Percentiles rank a stretch among this genome's conserved stretches.
phyloP scores from a whole-genome alignment of 2,888 invertebrate genomes.

The Drosophila parthenogenetica region DNA sequence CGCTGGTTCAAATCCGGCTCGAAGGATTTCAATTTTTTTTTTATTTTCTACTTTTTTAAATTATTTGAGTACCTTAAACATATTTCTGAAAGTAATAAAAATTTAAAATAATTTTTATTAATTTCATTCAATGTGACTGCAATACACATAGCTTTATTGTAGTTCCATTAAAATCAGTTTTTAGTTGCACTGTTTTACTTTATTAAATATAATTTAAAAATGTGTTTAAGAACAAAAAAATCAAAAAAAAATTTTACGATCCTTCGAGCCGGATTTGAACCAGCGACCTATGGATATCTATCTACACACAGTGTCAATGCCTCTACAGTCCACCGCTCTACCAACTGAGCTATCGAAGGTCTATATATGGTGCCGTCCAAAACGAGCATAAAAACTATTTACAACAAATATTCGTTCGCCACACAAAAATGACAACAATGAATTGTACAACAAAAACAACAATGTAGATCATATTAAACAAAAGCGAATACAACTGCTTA shows the following conservation, averaged over 20 bases:
- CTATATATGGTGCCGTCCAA: conserved; percentile 27
- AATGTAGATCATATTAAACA: conserved; percentile 28
- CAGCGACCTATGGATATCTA: conserved; percentile 79
- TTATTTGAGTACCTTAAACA: not conserved
- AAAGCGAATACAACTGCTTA: conserved; percentile 50
- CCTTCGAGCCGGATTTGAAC: conserved; percentile 80
- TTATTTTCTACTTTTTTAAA: conserved; percentile 4
- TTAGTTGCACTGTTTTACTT: not conserved
- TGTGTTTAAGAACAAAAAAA: not conserved
- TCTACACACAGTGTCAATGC: not conserved
- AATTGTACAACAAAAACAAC: conserved; percentile 20
- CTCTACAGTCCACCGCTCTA: conserved; percentile 79
- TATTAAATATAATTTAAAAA: not conserved
- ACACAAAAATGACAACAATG: conserved; percentile 17
- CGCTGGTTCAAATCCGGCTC: conserved; percentile 82
- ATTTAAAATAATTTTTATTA: not conserved
- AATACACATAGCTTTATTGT: too few relatives aligned
- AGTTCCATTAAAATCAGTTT: too few relatives aligned
- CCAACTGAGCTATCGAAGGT: conserved; percentile 80
- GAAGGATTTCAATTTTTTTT: conserved; percentile 60
- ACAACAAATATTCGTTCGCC: conserved; percentile 9
- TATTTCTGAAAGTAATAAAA: not conserved
- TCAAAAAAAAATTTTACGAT: conserved; percentile 38
- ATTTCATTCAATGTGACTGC: not conserved
- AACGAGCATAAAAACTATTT: conserved; percentile 14